Evolutionary conservation across 1,140 invertebrate species (phyloP), one percentile per base, ranked within the genome.

Genomic region (Zaprionus inermis): DNA sequence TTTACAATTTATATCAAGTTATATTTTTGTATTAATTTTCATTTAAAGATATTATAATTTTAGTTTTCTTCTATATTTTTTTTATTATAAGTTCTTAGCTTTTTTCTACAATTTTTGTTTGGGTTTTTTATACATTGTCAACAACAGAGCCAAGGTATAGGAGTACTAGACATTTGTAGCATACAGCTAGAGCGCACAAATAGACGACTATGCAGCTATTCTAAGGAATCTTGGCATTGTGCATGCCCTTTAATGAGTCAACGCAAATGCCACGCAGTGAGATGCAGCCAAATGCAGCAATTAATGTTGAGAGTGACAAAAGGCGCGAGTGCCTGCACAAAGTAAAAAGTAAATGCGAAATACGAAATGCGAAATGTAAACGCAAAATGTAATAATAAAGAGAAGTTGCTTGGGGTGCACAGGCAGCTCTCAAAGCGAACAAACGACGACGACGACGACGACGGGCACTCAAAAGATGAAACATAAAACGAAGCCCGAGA

Each of bases 401-500:
- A 60, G 69, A 65, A 60, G 72, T 69, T 88, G 84, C 83, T 88
- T 74, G 71, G 36, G 32, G 36, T n/a, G 36, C 36, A 38, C 36
- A 14, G 5, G 1, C 70, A 78, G 76, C 78, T 74, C 78, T 58
- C 22, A 44, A 74, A 46, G 44, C 18, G 44, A 58, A 36, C 66
- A 82, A 85, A 77, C 80, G 76, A 79, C 55, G 80, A 51, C 14
- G 16, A 44, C 55, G 34, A 14, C 34, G 34, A 51, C 34, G 56
- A 57, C 34, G 18, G 36, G 38, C 84, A 88, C 84, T 88, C 64
- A 89, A 88, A 86, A 83, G 83, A 88, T 88, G 83, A 83, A 88
- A 89, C 83, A 88, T 88, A 83, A 88, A 88, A 89, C 80, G 77
- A 60, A 63, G 74, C 74, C 77, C 76, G 68, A 68, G 46, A 68